phyloP scores from a whole-genome alignment of 2,888 invertebrate species.

The Eupithecia inturbata region DNA sequence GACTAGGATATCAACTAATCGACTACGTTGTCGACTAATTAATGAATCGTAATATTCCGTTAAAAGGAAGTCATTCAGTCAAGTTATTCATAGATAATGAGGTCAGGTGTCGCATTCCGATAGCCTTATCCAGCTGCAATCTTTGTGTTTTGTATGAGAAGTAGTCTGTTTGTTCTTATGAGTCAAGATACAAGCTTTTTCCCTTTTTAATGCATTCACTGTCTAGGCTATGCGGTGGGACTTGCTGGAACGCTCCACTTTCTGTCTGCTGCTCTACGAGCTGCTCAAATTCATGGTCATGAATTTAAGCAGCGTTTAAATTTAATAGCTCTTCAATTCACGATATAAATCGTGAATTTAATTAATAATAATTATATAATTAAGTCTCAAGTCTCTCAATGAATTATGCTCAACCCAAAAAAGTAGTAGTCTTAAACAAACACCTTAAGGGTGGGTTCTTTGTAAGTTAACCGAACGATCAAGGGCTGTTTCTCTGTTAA shows the following conservation, averaged over 20 bases:
- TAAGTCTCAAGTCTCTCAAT: no score
- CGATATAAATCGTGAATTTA: no score
- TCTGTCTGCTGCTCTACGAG: not conserved
- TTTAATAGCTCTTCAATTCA: no score
- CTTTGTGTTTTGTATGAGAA: constrained; percentile 2
- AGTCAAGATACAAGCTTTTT: not conserved
- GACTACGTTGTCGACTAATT: not conserved
- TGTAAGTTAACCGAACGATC: not conserved
- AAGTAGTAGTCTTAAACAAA: not conserved
- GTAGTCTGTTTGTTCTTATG: not conserved
- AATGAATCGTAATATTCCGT: constrained; percentile 8
- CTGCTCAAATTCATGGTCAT: no score
- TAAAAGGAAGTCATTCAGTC: constrained; percentile 3
- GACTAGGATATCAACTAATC: not conserved
- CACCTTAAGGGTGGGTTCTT: not conserved
- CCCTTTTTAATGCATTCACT: not conserved
- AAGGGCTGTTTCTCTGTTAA: not conserved
- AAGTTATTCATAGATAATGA: constrained; percentile 6
- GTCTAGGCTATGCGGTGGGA: not conserved
- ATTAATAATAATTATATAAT: no score
- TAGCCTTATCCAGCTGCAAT: not conserved
- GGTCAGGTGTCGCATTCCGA: constrained; percentile 7
- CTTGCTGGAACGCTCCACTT: not conserved
- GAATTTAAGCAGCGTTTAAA: no score
- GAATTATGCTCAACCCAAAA: not conserved